Percentiles rank a stretch among this genome's conserved stretches.
These are phyloP conservation scores for Actinia tenebrosa DNA, from an alignment of 64 coral and sea anemone genomes.

Conservation along the genomic window DNA sequence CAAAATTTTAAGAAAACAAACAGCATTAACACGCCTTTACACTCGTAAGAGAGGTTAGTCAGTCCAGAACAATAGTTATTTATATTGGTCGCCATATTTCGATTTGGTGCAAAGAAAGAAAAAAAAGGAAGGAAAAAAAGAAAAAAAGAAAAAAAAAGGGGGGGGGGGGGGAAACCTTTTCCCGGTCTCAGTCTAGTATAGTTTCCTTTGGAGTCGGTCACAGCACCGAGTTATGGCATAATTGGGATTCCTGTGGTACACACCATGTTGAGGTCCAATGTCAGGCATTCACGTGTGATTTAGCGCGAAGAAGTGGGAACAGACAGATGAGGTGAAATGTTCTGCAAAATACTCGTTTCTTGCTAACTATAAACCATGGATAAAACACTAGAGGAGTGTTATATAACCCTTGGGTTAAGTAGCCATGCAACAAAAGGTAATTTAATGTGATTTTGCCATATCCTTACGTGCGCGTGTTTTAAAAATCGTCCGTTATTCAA, in stretches of 20 bases:
- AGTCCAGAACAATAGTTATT: too few species aligned
- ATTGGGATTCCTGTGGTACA: not conserved
- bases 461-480: not conserved
- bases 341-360: not conserved
- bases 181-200: too few species aligned
- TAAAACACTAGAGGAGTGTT: conserved; percentile 23
- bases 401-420: not conserved
- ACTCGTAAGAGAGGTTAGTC: too few species aligned
- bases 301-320: not conserved
- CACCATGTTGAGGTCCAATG: not conserved
- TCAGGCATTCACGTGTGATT: not conserved
- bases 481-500: not conserved
- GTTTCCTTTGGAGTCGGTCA: too few species aligned
- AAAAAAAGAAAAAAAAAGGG: too few species aligned
- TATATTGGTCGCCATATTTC: too few species aligned
- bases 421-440: not conserved
- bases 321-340: not conserved
- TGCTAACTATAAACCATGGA: not conserved
- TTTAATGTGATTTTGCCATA: not conserved
- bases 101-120: too few species aligned
- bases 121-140: too few species aligned
- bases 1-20: too few species aligned
- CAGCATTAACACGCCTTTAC: too few species aligned
- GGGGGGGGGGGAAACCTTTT: too few species aligned
- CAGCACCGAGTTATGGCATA: not conserved